Percentiles rank a stretch among this genome's conserved stretches.
Evolutionary conservation across 2,888 invertebrate species (phyloP).

Genomic region (Polydrusus cervinus): DNA sequence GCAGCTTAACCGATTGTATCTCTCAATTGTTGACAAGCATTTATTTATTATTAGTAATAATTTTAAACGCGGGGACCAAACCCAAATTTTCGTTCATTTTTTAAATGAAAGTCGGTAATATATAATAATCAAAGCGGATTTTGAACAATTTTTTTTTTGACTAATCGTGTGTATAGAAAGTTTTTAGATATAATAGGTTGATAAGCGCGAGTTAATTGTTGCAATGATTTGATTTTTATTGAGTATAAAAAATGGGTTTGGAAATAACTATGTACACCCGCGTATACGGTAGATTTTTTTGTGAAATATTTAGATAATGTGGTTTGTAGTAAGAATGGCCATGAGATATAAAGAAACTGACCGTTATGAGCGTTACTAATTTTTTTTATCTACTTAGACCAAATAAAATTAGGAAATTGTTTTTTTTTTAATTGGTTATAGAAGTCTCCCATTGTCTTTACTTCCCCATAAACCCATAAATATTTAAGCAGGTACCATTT

Average conservation of each 20-base stretch:
- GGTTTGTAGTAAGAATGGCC: neutral
- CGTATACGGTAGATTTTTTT: slow-evolving; percentile 8
- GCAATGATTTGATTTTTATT: slow-evolving; percentile 40
- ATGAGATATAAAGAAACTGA: slow-evolving; percentile 4
- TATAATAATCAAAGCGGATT: slow-evolving; percentile 28
- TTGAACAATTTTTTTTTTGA: slow-evolving; percentile 35
- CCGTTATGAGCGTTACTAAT: no score
- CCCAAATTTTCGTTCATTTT: slow-evolving; percentile 48
- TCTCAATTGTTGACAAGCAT: slow-evolving; percentile 44
- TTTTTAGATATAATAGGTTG: slow-evolving; percentile 29
- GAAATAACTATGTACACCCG: slow-evolving; percentile 35
- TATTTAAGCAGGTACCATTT: no score
- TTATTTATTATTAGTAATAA: slow-evolving; percentile 46
- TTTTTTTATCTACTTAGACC: no score
- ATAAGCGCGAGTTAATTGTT: slow-evolving; percentile 40
- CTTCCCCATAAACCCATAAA: no score
- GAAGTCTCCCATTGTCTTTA: neutral
- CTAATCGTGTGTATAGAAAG: slow-evolving; percentile 40
- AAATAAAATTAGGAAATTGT: no score
- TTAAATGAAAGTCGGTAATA: slow-evolving; percentile 45
- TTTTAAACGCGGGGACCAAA: slow-evolving; percentile 48
- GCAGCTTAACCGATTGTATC: slow-evolving; percentile 39
- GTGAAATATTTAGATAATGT: neutral
- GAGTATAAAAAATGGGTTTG: slow-evolving; percentile 25
- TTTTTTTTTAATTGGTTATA: neutral